Evolutionary conservation across 1,140 invertebrate species (phyloP).

Genomic region (Zaprionus davidi): DNA sequence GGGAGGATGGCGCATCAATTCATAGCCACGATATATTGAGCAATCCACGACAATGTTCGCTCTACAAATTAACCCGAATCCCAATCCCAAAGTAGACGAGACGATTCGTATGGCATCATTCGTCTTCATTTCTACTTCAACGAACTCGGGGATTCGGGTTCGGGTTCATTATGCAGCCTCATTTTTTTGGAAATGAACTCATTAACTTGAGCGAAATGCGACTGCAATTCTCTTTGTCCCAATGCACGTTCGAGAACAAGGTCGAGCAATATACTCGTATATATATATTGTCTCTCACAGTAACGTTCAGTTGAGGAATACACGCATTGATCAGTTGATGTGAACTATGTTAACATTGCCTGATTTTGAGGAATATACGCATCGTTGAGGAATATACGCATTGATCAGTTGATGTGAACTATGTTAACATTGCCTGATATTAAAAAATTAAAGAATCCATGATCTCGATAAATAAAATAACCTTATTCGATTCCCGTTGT

Average conservation of each 20-base stretch:
- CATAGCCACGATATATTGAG: slow-evolving; percentile 13
- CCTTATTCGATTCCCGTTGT: too few relatives aligned
- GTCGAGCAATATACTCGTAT: background rate
- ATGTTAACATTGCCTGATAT: background rate
- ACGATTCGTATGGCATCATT: background rate
- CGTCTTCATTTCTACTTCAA: background rate
- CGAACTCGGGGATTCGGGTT: background rate
- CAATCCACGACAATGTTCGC: background rate
- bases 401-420: background rate
- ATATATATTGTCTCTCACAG: background rate
- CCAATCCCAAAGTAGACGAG: background rate
- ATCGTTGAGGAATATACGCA: background rate
- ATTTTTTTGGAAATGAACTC: slow-evolving; percentile 12
- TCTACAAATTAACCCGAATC: background rate
- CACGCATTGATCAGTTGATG: background rate
- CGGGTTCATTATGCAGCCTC: background rate
- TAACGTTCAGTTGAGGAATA: background rate
- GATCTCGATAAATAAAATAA: too few relatives aligned
- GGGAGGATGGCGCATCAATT: slow-evolving; percentile 32
- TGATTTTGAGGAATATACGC: too few relatives aligned
- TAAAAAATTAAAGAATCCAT: too few relatives aligned
- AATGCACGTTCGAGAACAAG: background rate
- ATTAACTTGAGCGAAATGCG: slow-evolving; percentile 3
- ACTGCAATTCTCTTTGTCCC: slow-evolving; percentile 1
- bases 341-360: background rate